phyloP scores from a whole-genome alignment of 2,113 vertebrate species.

The Reinhardtius hippoglossoides region DNA sequence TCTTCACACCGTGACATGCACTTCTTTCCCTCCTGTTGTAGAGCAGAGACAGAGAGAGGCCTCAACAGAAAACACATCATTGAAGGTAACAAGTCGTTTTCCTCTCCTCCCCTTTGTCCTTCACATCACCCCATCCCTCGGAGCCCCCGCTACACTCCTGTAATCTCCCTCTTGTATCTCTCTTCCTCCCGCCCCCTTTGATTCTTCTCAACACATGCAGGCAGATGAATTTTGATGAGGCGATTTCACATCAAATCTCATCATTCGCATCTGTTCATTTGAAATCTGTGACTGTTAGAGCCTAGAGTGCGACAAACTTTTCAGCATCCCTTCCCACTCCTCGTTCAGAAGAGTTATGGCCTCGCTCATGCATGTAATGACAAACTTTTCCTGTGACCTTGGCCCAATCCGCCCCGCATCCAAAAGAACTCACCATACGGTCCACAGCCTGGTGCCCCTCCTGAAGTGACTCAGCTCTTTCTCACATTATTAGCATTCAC shows the following conservation, averaged over 20 bases:
- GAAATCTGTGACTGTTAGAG: neutral
- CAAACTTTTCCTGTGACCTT: conserved; percentile 15
- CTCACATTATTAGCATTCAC: conserved; percentile 75
- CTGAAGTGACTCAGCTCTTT: conserved; percentile 78
- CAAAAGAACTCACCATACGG: conserved; percentile 30
- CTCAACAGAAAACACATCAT: conserved; percentile 97
- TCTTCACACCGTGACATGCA: conserved; percentile 25
- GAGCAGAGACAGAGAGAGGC: conserved; percentile 95
- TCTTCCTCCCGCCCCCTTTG: conserved; percentile 17
- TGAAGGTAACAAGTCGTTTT: conserved; percentile 87
- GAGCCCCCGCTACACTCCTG: neutral
- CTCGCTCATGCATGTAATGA: neutral
- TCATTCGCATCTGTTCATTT: neutral
- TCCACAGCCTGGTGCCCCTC: conserved; percentile 68
- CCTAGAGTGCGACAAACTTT: neutral
- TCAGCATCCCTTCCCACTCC: neutral
- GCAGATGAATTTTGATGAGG: conserved; percentile 16
- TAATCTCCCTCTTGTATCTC: conserved; percentile 53
- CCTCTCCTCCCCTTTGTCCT: conserved; percentile 57
- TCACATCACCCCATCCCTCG: conserved; percentile 48
- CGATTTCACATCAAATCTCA: conserved; percentile 6
- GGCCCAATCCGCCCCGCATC: neutral
- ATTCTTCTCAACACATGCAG: conserved; percentile 16
- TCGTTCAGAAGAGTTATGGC: neutral
- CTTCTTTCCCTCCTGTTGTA: conserved; percentile 68